Evolutionary conservation across 30 jellyfish, hydroid and myxozoan genomes (phyloP), one percentile per base, ranked within the genome.

Genomic region (Cassiopea xamachana): DNA sequence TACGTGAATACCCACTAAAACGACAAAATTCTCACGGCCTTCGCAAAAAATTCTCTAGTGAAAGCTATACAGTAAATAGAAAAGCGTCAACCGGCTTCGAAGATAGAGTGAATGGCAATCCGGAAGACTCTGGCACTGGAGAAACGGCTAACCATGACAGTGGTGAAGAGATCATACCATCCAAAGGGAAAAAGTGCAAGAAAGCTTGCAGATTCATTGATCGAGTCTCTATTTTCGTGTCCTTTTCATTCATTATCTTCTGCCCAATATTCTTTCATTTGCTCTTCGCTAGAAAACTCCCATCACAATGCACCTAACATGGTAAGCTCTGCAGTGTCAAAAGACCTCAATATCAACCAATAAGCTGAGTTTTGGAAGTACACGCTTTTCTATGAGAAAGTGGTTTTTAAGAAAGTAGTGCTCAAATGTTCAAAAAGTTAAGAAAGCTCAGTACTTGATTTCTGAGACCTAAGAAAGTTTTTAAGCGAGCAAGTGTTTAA

Each of bases 181-280:
- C 47, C 39, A 64, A n/a, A 2, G 82, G 82, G 82, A 82, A 69
- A 46, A 68, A 44, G 49, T 82, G 90, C 82, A 82, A 74, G 13
- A 64, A 64, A 18, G 90, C 90, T 43, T 82, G 90, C 76, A 82
- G 68, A 64, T 13, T 82, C 70, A 69, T 82, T 70, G 90, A 82
- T 70, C 90, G 90, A 51, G 1, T 82, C 48, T 82, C 90, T 3
- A 45, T 67, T 16, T 44, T 70, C n/a, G 2, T 82, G 1, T 82
- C 90, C 10, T 5, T 68, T 3, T 39, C 50, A 12, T 70, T 82
- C 60, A 64, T 82, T 1, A 49, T 68, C 39, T 17, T 58, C n/a
- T 67, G 82, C 46, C 90, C 90, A 39, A 82, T 70, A 15, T 10
- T 82, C 9, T 82, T 82, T 73, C 70, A 82, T 47, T 45, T 82